A percentile compares a stretch with the other conserved stretches of the same genome.
Evolutionary conservation across 2,797 vertebrate genomes (phyloP).

Genomic region (Lophius americanus): DNA sequence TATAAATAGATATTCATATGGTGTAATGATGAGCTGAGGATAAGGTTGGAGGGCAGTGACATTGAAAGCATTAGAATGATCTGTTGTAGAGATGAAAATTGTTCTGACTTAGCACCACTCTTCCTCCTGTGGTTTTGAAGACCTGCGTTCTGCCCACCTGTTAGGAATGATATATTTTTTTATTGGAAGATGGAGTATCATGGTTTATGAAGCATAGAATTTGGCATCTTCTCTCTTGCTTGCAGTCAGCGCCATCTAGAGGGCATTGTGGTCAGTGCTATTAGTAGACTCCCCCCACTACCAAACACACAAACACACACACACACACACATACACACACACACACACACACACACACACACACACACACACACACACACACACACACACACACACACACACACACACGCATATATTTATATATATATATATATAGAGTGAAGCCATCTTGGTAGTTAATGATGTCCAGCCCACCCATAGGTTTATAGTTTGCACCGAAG

Average conservation of each 20-base stretch:
- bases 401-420: too few relatives aligned
- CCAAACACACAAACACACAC: too few relatives aligned
- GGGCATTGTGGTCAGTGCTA: conserved; percentile 34
- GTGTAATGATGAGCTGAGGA: conserved; percentile 68
- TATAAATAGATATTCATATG: conserved; percentile 76
- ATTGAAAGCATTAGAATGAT: conserved; percentile 64
- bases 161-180: conserved; percentile 42
- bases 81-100: conserved; percentile 55
- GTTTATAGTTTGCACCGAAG: conserved; percentile 65
- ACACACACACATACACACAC: too few relatives aligned
- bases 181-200: conserved; percentile 44
- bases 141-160: conserved; percentile 62
- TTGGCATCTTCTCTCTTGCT: conserved; percentile 21
- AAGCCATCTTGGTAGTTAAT: conserved; percentile 62
- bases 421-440: conserved; percentile 70
- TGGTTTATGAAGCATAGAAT: conserved; percentile 66
- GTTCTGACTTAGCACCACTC: conserved; percentile 31
- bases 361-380: too few relatives aligned
- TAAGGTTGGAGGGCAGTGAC: conserved; percentile 61
- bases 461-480: conserved; percentile 65
- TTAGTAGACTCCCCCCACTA: background rate
- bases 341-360: too few relatives aligned
- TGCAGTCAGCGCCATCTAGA: conserved; percentile 74
- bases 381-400: too few relatives aligned
- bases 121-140: conserved; percentile 47